Evolutionary conservation across 2,797 vertebrate species (phyloP).

Genomic region (Cryptoprocta ferox): DNA sequence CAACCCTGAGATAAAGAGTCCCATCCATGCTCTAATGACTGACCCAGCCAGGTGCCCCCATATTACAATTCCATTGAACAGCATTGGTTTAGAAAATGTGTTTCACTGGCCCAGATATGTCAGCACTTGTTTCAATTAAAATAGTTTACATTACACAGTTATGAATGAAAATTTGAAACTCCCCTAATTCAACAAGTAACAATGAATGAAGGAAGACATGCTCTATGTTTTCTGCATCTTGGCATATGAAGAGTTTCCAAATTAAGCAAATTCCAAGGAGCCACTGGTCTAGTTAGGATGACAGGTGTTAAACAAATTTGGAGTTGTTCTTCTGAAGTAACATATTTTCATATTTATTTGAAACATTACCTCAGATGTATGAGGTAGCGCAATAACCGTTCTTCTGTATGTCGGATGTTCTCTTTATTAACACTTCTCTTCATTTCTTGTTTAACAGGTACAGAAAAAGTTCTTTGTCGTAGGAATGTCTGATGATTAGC

Average conservation of each 20-base stretch:
- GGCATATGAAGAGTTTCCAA: background rate
- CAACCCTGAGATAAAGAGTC: too few relatives aligned
- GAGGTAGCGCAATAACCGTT: constrained; percentile 98
- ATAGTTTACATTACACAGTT: background rate
- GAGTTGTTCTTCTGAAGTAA: constrained; percentile 32
- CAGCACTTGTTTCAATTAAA: background rate
- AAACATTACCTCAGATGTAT: constrained; percentile 96
- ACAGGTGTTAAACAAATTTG: background rate
- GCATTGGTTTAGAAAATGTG: background rate
- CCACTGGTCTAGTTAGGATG: background rate
- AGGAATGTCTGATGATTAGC: constrained; percentile 99
- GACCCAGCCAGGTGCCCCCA: too few relatives aligned
- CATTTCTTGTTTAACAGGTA: constrained; percentile 95
- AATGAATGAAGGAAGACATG: background rate
- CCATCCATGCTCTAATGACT: too few relatives aligned
- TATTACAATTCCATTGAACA: background rate
- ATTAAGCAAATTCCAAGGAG: background rate
- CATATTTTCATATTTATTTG: background rate
- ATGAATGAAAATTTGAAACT: background rate
- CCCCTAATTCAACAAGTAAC: background rate
- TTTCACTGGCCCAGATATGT: background rate
- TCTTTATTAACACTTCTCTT: constrained; percentile 92
- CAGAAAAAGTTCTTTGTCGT: constrained; percentile 98
- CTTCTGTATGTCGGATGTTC: constrained; percentile 89
- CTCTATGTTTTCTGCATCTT: background rate